Conservation (phyloP, 2,113 vertebrate genomes). For the Campylomormyrus tamandua region DNA sequence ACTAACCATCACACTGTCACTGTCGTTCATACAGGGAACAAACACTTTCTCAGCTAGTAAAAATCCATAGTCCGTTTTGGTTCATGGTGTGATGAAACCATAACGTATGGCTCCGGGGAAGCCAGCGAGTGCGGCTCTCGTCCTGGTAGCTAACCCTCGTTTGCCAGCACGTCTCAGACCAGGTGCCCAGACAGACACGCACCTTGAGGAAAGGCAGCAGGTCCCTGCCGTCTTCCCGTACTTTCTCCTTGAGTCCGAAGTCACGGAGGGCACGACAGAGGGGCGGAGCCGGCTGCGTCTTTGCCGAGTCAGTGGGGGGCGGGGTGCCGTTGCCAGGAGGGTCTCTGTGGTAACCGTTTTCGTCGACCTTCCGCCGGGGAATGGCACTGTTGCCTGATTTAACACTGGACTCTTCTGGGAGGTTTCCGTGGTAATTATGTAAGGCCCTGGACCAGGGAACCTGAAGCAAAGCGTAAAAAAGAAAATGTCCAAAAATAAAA, state of each 20-base stretch:
- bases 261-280: conserved; percentile 73
- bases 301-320: conserved; percentile 57
- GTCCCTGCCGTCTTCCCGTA: conserved; percentile 59
- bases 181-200: neutral
- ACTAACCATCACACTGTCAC: neutral
- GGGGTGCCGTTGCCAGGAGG: conserved; percentile 55
- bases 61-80: neutral
- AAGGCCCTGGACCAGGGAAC: conserved; percentile 64
- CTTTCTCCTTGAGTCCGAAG: conserved; percentile 64
- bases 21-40: neutral
- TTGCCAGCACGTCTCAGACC: neutral
- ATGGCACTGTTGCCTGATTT: conserved; percentile 64
- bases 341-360: conserved; percentile 71
- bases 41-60: neutral
- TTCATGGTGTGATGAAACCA: neutral
- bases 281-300: conserved; percentile 57
- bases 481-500: neutral
- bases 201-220: conserved; percentile 75
- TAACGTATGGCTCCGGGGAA: neutral
- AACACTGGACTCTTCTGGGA: conserved; percentile 63
- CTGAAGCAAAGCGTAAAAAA: conserved; percentile 47
- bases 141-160: neutral
- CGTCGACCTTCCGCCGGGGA: conserved; percentile 65
- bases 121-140: neutral
- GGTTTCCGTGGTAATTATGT: conserved; percentile 61